Percentiles rank a stretch among this genome's conserved stretches.
phyloP scores from a whole-genome alignment of 2,797 vertebrate species.

The Enteromius thamalakanensis region DNA sequence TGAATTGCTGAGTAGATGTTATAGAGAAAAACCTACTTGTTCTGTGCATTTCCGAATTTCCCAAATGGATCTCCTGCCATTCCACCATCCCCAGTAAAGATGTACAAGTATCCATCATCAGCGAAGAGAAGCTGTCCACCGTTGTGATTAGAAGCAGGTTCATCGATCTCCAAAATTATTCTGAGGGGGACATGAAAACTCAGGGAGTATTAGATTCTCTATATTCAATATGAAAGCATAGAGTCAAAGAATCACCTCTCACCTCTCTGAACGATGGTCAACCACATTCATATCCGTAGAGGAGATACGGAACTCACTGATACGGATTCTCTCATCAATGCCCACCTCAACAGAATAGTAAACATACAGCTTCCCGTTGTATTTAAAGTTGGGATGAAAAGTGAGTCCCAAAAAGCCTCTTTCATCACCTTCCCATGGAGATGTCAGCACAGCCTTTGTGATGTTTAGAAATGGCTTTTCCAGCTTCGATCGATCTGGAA shows the following conservation, averaged over 20 bases:
- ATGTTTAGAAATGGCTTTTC: slow-evolving; percentile 91
- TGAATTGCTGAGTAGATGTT: neutral
- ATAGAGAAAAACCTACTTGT: slow-evolving; percentile 82
- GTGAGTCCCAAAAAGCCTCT: slow-evolving; percentile 91
- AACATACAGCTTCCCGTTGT: slow-evolving; percentile 89
- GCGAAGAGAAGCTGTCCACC: slow-evolving; percentile 93
- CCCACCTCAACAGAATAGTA: slow-evolving; percentile 91
- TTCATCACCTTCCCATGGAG: slow-evolving; percentile 96
- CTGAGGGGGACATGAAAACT: slow-evolving; percentile 66
- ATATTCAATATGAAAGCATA: neutral
- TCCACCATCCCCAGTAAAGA: slow-evolving; percentile 95
- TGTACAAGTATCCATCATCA: slow-evolving; percentile 90
- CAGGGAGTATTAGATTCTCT: neutral
- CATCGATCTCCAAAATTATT: slow-evolving; percentile 92
- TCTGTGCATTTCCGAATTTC: slow-evolving; percentile 91
- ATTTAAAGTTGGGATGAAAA: slow-evolving; percentile 89
- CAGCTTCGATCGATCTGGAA: slow-evolving; percentile 83
- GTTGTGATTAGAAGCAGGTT: slow-evolving; percentile 96
- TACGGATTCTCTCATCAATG: slow-evolving; percentile 89
- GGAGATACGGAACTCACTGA: slow-evolving; percentile 93
- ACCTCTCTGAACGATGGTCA: slow-evolving; percentile 94
- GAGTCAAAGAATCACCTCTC: slow-evolving; percentile 52
- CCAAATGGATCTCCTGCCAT: slow-evolving; percentile 98
- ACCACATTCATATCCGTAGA: slow-evolving; percentile 86
- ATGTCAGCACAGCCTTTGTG: slow-evolving; percentile 87